phyloP scores from a whole-genome alignment of 2,888 invertebrate genomes.

The Hydrotaea diabolus region DNA sequence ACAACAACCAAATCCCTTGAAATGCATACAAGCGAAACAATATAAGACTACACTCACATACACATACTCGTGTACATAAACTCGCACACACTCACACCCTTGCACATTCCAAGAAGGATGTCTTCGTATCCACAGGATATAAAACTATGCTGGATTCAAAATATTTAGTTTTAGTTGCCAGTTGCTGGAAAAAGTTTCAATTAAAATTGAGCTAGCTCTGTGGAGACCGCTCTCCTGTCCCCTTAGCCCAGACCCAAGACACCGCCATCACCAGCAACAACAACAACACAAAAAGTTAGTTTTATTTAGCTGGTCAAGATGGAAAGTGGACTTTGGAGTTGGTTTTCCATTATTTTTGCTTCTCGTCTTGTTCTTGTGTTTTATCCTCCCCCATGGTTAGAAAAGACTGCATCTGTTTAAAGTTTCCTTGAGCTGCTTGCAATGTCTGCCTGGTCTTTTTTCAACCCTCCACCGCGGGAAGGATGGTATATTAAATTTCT shows the following conservation, averaged over 20 bases:
- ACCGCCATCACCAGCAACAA: constrained; percentile 31
- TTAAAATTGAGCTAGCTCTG: constrained; percentile 57
- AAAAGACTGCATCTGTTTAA: not conserved
- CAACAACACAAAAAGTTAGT: constrained; percentile 5
- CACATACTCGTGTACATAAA: not conserved
- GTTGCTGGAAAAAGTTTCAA: constrained; percentile 53
- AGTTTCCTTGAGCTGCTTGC: not conserved
- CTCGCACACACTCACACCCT: not conserved
- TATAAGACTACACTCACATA: not conserved
- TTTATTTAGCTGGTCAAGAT: not conserved
- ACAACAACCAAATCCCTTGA: not conserved
- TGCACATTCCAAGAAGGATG: not conserved
- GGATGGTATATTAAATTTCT: too few relatives aligned
- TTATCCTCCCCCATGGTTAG: not conserved
- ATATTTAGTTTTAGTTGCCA: constrained; percentile 35
- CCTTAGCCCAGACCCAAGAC: too few relatives aligned
- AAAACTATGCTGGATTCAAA: constrained; percentile 33
- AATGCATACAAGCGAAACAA: not conserved
- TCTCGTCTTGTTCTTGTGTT: too few relatives aligned
- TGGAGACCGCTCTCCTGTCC: too few relatives aligned
- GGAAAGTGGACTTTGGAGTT: constrained; percentile 19
- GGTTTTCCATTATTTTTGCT: not conserved
- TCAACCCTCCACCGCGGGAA: too few relatives aligned
- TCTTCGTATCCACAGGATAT: constrained; percentile 24
- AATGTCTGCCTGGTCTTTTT: not conserved